phyloP scores from a whole-genome alignment of 1,140 invertebrate genomes.

The Magallana angulata region DNA sequence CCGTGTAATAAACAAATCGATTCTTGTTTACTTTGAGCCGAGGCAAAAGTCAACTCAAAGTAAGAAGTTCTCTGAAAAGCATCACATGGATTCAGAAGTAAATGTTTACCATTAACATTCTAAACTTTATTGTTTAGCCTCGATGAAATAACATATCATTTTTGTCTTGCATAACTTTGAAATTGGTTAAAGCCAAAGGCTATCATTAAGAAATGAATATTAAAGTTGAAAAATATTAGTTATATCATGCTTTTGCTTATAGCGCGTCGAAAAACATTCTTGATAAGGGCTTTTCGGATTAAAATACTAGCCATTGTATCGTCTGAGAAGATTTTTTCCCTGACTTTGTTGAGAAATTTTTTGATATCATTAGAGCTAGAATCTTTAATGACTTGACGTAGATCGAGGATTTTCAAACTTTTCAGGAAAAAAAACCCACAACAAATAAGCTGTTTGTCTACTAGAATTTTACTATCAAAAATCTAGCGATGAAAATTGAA shows the following conservation, averaged over 20 bases:
- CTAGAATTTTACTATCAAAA: background rate
- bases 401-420: slow-evolving; percentile 2
- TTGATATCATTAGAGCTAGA: background rate
- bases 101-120: slow-evolving; percentile 8
- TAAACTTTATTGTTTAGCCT: background rate
- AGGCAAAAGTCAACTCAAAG: background rate
- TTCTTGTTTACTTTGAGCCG: background rate
- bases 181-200: background rate
- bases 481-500: slow-evolving; percentile 11
- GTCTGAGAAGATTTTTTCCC: background rate
- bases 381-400: background rate
- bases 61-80: background rate
- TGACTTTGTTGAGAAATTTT: background rate
- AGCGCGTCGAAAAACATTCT: background rate
- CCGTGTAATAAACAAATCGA: background rate
- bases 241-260: too few species aligned
- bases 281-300: background rate
- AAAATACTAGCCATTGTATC: background rate
- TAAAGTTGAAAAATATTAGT: background rate
- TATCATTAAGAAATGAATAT: background rate
- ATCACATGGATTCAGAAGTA: background rate
- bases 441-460: background rate
- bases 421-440: background rate
- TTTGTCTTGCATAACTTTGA: background rate
- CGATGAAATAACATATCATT: slow-evolving; percentile 4